Conservation (phyloP, 2,113 vertebrate species). For the Odobenus rosmarus region DNA sequence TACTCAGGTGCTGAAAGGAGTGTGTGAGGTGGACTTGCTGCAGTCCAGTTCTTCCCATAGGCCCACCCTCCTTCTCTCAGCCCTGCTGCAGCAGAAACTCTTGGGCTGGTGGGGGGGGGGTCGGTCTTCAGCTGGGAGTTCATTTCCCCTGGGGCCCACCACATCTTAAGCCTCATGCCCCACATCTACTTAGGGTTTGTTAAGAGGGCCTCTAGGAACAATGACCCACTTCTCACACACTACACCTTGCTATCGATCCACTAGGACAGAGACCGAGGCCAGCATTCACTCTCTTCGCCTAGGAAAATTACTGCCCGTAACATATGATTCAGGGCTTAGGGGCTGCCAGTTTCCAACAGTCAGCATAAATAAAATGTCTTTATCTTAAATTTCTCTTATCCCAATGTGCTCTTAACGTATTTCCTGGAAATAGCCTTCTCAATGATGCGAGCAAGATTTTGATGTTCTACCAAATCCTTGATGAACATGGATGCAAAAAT, state of each 20-base stretch:
- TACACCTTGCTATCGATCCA: background rate
- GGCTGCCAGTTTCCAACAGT: background rate
- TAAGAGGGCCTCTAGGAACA: background rate
- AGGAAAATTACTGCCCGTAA: background rate
- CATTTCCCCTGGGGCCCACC: background rate
- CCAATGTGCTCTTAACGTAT: background rate
- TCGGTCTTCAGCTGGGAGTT: background rate
- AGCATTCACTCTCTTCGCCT: background rate
- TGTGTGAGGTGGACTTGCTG: background rate
- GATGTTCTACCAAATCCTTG: background rate
- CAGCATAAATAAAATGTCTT: background rate
- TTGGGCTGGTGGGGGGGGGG: background rate
- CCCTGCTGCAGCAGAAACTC: background rate
- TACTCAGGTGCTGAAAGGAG: background rate
- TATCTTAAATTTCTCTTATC: background rate
- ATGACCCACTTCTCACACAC: background rate
- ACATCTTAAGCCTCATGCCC: background rate
- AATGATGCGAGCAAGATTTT: background rate
- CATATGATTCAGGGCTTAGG: background rate
- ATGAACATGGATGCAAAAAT: too few relatives aligned
- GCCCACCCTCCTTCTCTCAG: background rate
- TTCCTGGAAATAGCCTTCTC: background rate
- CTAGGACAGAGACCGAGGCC: background rate
- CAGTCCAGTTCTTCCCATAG: background rate
- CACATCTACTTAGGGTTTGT: background rate